Conservation (phyloP, 2,113 vertebrate genomes). For the Coreoperca whiteheadi region DNA sequence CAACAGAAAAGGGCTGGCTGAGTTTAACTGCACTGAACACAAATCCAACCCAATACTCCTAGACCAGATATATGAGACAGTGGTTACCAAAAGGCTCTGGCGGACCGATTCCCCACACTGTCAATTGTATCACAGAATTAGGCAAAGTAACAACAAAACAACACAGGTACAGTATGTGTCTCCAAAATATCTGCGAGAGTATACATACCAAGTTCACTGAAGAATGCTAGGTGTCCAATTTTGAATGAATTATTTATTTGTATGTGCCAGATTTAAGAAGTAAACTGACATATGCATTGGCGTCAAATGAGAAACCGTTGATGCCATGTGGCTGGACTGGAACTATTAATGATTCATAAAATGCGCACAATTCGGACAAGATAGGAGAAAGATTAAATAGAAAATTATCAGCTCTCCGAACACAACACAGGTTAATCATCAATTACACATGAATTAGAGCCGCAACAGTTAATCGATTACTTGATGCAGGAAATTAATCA, state of each 20-base stretch:
- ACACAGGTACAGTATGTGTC: too few relatives aligned
- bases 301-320: neutral
- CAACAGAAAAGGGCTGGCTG: neutral
- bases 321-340: too few relatives aligned
- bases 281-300: neutral
- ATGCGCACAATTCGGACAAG: too few relatives aligned
- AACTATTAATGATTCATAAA: too few relatives aligned
- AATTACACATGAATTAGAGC: too few relatives aligned
- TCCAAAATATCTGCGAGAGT: neutral
- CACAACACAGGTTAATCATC: too few relatives aligned
- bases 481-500: too few relatives aligned
- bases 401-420: too few relatives aligned
- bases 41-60: neutral
- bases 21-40: constrained; percentile 1
- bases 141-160: neutral
- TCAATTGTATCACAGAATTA: neutral
- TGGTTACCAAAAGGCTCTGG: neutral
- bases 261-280: too few relatives aligned
- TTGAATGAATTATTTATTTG: neutral
- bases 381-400: too few relatives aligned
- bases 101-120: neutral
- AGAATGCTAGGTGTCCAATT: neutral
- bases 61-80: neutral
- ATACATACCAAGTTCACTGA: neutral
- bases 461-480: too few relatives aligned